These are phyloP conservation scores for Ceratosolen solmsi DNA, from an alignment of 1,140 invertebrate genomes.

Conservation along the genomic window DNA sequence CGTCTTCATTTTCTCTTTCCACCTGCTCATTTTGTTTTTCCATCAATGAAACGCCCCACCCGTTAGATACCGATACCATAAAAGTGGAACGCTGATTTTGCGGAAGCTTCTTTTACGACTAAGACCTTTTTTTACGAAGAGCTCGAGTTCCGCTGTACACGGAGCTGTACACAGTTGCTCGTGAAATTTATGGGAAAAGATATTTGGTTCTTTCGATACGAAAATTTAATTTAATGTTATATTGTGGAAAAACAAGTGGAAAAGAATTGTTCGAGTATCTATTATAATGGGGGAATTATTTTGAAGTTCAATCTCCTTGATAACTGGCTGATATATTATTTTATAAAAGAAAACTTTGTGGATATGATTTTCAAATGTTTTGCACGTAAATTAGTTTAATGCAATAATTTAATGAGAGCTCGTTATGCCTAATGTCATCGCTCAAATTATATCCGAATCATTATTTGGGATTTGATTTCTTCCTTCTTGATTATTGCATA, in stretches of 20 bases:
- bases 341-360: no score
- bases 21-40: neutral
- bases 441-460: no score
- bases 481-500: no score
- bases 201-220: neutral
- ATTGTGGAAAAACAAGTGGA: neutral
- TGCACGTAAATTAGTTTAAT: no score
- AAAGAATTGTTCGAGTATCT: neutral
- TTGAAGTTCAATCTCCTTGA: neutral
- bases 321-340: neutral
- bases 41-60: neutral
- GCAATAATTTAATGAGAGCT: no score
- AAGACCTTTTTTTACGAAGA: neutral
- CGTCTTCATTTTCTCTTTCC: no score
- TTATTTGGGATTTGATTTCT: no score
- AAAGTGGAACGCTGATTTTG: constrained; percentile 2
- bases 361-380: no score
- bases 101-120: constrained; percentile 1
- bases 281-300: neutral
- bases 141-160: neutral
- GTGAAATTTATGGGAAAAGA: constrained; percentile 10
- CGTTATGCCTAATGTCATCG: no score
- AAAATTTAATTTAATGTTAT: neutral
- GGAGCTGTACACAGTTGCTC: neutral
- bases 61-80: neutral